Base-by-base conservation (phyloP, 2,888 invertebrate genomes). In the Diploptera punctata region DNA sequence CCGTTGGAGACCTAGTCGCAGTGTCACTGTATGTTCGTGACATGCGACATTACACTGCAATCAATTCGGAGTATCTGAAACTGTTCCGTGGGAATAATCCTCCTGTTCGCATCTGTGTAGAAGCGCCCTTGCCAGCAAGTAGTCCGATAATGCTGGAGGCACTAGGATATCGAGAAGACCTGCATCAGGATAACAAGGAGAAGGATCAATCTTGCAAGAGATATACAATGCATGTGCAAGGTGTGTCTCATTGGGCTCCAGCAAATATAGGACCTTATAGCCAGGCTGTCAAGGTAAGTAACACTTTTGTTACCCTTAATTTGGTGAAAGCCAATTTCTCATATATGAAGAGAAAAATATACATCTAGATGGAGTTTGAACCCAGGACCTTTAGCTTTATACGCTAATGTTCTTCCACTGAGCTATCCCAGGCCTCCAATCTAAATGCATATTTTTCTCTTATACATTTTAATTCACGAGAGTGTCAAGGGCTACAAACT, bases 221-320 rank as follows among this genome's bases (percentile, higher is more conserved):
- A 74, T 87, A 91, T 75, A 94, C 93, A 7, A 93, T 97, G 93
- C 97, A 98, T 81, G 97, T 98, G 49, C 97, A 97, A 84, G 93
- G 97, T 75, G 90, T 97, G 78, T 97, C 97, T 31, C 97, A 98
- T 82, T 98, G 98, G 98, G 97, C 97, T n/a, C 97, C 98, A 0
- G 97, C 97, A 74, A 97, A 96, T 81, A 97, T 98, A 78, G 98
- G 97, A 60, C 97, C 98, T 5, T 98, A 98, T 82, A 97, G 97
- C 81, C 98, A 98, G 85, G 93, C 94, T 2, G 89, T 94, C 74
- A 90, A 91, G 87, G 94, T 94, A 83, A 83, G 84, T 33, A 43
- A 3, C 10, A 10, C 10, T 7, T 33, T 33, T 33, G 33, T 7
- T 33, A 5, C 33, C 33, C 33, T 33, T 33, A 33, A 33, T 33